phyloP scores from a whole-genome alignment of 2,113 vertebrate genomes.

The Rhea americana region DNA sequence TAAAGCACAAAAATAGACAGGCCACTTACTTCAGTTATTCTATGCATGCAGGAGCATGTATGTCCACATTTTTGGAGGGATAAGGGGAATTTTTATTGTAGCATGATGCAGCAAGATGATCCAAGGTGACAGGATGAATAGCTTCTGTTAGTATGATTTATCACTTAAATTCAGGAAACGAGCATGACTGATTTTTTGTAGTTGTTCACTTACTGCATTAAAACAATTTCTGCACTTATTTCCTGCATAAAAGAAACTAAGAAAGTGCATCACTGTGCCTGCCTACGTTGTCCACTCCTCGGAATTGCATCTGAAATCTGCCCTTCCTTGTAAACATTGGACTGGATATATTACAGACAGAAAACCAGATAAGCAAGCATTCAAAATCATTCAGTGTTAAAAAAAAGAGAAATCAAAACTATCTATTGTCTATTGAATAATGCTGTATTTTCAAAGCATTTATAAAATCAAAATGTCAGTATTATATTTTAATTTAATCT shows the following conservation, averaged over 20 bases:
- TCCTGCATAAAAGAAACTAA: background rate
- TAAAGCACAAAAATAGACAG: background rate
- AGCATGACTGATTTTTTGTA: background rate
- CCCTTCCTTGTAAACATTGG: background rate
- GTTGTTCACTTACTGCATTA: background rate
- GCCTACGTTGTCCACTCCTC: background rate
- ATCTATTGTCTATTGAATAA: background rate
- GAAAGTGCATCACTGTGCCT: background rate
- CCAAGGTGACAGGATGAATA: background rate
- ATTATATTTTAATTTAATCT: background rate
- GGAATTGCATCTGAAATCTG: background rate
- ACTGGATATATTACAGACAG: background rate
- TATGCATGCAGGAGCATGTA: background rate
- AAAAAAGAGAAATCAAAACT: background rate
- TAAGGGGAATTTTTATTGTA: background rate
- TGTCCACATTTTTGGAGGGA: background rate
- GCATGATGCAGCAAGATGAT: background rate
- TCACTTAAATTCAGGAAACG: background rate
- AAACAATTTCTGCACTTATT: background rate
- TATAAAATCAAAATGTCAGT: background rate
- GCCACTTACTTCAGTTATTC: background rate
- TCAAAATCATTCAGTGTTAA: background rate
- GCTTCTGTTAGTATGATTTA: background rate
- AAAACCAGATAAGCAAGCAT: background rate
- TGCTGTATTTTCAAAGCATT: background rate